These are phyloP conservation scores for Apistogramma diplotaenia DNA, from an alignment of 2,113 vertebrate genomes.

Conservation along the genomic window DNA sequence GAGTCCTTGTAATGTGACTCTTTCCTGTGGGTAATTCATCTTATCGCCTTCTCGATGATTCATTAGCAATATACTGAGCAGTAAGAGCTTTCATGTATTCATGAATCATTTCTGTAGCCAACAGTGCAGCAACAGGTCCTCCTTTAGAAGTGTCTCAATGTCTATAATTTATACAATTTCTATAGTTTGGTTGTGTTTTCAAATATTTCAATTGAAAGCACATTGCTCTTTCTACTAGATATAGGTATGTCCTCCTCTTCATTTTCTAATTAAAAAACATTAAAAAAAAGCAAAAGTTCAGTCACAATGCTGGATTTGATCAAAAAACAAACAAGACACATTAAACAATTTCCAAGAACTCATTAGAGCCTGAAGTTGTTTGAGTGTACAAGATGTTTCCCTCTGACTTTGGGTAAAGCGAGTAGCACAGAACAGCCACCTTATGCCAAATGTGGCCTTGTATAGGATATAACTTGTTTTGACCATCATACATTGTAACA, in stretches of 20 bases:
- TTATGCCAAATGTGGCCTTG: no score
- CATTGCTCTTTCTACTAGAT: background rate
- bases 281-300: background rate
- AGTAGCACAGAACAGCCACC: no score
- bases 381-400: no score
- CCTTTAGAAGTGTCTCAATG: no score
- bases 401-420: no score
- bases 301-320: background rate
- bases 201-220: background rate
- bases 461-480: no score
- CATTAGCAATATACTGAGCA: background rate
- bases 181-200: rapidly evolving
- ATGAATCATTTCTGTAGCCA: background rate
- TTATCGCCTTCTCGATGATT: background rate
- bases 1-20: background rate
- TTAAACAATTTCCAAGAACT: no score
- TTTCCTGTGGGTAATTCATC: background rate
- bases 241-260: background rate
- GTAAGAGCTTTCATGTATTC: no score
- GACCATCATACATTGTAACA: no score
- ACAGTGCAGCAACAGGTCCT: no score
- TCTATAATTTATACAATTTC: background rate
- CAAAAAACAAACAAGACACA: background rate
- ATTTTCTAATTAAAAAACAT: background rate
- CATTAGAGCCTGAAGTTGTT: no score